These are phyloP conservation scores for Actinernus sp. DNA, from an alignment of 92 coral and sea anemone species.

Conservation along the genomic window DNA sequence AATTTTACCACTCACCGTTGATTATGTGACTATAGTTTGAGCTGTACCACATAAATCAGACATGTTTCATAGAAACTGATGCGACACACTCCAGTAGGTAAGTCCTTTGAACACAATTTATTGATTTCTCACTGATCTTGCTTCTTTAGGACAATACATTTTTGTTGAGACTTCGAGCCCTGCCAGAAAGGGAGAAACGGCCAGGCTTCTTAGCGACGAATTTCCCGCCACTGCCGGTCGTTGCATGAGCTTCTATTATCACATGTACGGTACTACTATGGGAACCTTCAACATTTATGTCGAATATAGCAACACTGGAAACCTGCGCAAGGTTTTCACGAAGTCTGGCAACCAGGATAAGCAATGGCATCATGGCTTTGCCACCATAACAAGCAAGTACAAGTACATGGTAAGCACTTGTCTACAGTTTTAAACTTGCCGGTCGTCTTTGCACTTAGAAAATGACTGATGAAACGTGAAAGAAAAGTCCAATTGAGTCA, in stretches of 20 bases:
- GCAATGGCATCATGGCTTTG: conserved; percentile 60
- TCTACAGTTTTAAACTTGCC: too few relatives aligned
- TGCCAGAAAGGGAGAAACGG: conserved; percentile 25
- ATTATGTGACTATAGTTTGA: too few relatives aligned
- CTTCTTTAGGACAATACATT: conserved; percentile 50
- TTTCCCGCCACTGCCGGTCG: conserved; percentile 35
- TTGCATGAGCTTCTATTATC: conserved; percentile 36
- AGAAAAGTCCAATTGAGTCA: too few relatives aligned
- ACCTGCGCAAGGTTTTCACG: conserved; percentile 57
- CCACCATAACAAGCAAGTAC: conserved; percentile 14
- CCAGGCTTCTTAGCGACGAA: conserved; percentile 32
- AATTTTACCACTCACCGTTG: too few relatives aligned
- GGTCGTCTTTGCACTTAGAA: too few relatives aligned
- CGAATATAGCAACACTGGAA: conserved; percentile 34
- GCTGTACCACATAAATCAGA: too few relatives aligned
- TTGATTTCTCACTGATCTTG: too few relatives aligned
- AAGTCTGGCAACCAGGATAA: conserved; percentile 76
- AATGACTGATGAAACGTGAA: too few relatives aligned
- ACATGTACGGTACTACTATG: conserved; percentile 72
- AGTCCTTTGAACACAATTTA: too few relatives aligned
- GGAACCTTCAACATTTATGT: conserved; percentile 74
- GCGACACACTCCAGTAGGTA: too few relatives aligned
- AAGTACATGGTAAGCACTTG: conserved; percentile 36
- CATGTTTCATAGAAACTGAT: too few relatives aligned
- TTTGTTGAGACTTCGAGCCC: conserved; percentile 65